Evolutionary conservation across 2,113 vertebrate genomes (phyloP).

Genomic region (Thomomys bottae): DNA sequence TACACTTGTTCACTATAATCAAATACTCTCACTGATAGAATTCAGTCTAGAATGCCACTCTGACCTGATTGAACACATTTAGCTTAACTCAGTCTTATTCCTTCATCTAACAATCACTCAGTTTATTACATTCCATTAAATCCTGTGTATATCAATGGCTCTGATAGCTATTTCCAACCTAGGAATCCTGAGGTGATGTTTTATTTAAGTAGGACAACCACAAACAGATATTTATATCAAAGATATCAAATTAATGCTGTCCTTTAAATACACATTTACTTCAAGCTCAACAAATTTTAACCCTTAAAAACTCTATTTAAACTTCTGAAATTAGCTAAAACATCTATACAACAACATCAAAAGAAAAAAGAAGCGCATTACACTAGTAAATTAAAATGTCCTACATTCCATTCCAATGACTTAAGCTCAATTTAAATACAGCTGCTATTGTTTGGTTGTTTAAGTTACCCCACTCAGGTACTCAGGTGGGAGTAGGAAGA

Average conservation of each 20-base stretch:
- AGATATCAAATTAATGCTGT: background rate
- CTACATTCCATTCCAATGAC: background rate
- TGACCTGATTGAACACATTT: background rate
- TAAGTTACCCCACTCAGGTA: background rate
- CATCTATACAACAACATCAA: background rate
- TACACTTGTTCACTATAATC: background rate
- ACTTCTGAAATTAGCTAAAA: constrained; percentile 21
- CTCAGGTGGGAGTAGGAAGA: background rate
- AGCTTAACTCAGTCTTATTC: background rate
- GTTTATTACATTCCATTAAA: background rate
- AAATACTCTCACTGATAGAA: background rate
- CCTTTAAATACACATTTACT: background rate
- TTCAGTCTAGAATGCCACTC: background rate
- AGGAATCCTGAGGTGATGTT: background rate
- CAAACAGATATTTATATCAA: background rate
- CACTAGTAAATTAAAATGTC: background rate
- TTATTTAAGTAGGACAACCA: background rate
- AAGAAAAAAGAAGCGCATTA: background rate
- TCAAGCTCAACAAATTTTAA: background rate
- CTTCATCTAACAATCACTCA: background rate
- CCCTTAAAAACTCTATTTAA: background rate
- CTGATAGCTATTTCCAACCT: background rate
- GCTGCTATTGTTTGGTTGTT: background rate
- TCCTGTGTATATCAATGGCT: background rate
- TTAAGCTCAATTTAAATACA: background rate